Base-by-base conservation (phyloP, 2,113 vertebrate species). In the Coturnix japonica region DNA sequence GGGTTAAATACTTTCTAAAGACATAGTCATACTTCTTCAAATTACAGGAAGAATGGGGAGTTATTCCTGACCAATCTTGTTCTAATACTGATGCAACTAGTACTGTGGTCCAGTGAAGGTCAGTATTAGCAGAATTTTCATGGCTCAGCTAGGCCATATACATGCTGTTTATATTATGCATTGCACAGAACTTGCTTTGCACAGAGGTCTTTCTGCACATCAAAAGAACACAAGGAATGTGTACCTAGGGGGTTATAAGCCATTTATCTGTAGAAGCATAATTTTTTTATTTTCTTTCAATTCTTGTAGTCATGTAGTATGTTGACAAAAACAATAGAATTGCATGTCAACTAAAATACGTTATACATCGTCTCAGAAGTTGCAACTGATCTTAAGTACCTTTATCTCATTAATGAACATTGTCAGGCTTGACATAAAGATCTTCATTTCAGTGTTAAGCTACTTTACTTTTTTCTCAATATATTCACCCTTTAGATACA, bases 341-440 rank as follows among this genome's bases (percentile, higher is more conserved):
- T 79, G 63, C 21, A 25, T 33, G 26, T 44, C 23, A 74, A 37
- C 13, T 84, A 87, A 60, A 72, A 53, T 85, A 20, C 60, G 20
- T 65, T 94, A 78, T 61, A 51, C 8, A 18, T 85, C 78, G 77
- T 13, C 31, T 93, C 11, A 16, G 56, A 44, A 77, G 39, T 43
- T 83, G 61, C 0, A 8, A 51, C 59, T 81, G 54, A 49, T 71
- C 16, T 80, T 60, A 80, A 47, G 11, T 30, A 76, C 49, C 60
- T 90, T 87, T 91, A 65, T 74, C 33, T 92, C 57, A 54, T 91
- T 90, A 92, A 78, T 13, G 65, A 81, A 79, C 14, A 65, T 80
- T 85, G 33, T 35, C 26, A 84, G 64, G 39, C 31, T 44, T 61
- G 79, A 73, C n/a, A 78, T n/a, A 91, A 90, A 91, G n/a, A 65